phyloP scores from a whole-genome alignment of 2,113 vertebrate genomes.

The Atractosteus spatula region DNA sequence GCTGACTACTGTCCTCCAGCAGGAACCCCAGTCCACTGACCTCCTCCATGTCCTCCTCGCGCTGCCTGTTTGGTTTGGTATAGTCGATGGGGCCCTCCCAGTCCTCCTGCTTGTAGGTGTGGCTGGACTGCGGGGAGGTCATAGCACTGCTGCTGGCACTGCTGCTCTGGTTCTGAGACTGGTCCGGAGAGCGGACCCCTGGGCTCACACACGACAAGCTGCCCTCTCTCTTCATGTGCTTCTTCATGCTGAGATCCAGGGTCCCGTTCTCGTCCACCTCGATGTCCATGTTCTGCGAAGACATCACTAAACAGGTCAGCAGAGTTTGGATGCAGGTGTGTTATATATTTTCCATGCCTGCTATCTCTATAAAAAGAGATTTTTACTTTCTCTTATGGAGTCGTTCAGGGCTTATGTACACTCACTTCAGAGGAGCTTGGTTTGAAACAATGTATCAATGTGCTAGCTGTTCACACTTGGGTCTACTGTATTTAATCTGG shows the following conservation, averaged over 20 bases:
- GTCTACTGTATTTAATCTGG: no score
- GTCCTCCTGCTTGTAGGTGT: conserved; percentile 87
- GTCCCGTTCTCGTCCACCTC: conserved; percentile 97
- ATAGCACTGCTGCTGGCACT: conserved; percentile 81
- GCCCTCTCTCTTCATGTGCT: conserved; percentile 81
- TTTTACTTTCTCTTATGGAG: no score
- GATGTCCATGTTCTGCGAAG: conserved; percentile 80
- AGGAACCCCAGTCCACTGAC: conserved; percentile 53
- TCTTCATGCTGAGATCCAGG: conserved; percentile 96
- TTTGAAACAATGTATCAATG: no score
- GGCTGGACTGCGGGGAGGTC: conserved; percentile 83
- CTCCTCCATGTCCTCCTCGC: conserved; percentile 92
- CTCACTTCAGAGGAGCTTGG: no score
- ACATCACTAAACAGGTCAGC: not conserved
- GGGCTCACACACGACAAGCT: conserved; percentile 82
- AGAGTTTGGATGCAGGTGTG: not conserved
- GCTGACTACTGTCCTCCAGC: no score
- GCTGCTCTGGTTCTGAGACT: conserved; percentile 73
- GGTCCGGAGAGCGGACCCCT: conserved; percentile 78
- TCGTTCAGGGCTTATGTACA: no score
- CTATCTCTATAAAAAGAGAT: no score
- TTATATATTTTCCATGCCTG: no score
- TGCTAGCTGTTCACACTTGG: no score
- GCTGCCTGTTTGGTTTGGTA: conserved; percentile 90
- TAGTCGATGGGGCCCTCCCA: conserved; percentile 97